These are phyloP conservation scores for Enteromius viviparus DNA, from an alignment of 2,797 vertebrate species.

Conservation along the genomic window DNA sequence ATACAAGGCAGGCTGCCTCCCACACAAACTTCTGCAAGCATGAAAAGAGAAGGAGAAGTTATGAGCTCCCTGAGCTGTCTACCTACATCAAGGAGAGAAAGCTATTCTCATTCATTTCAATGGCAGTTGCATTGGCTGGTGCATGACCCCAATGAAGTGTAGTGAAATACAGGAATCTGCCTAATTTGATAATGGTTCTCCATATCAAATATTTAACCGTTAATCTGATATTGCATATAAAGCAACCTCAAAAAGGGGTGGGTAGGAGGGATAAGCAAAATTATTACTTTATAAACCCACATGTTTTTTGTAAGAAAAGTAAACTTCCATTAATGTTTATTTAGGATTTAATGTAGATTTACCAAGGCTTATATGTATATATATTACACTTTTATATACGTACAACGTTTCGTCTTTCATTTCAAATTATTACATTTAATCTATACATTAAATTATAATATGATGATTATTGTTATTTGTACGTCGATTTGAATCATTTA, in stretches of 20 bases:
- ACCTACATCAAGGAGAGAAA: slow-evolving; percentile 15
- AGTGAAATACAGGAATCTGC: background rate
- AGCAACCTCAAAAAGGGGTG: background rate
- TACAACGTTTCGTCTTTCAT: too few relatives aligned
- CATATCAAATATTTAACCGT: background rate
- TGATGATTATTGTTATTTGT: too few relatives aligned
- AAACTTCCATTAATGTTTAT: slow-evolving; percentile 65
- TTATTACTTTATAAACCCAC: background rate
- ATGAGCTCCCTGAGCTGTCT: slow-evolving; percentile 13
- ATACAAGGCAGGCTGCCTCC: slow-evolving; percentile 54
- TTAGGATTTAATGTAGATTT: slow-evolving; percentile 65
- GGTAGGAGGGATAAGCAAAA: background rate
- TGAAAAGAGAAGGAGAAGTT: slow-evolving; percentile 9
- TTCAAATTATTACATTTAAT: too few relatives aligned
- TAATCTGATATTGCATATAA: background rate
- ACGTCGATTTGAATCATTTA: too few relatives aligned
- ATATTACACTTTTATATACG: too few relatives aligned
- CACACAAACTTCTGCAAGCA: slow-evolving; percentile 40
- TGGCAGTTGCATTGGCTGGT: background rate
- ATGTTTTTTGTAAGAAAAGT: slow-evolving; percentile 62
- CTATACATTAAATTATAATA: too few relatives aligned
- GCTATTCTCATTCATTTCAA: background rate
- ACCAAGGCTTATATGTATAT: slow-evolving; percentile 23
- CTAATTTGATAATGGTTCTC: background rate
- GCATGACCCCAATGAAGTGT: background rate